Percentiles rank a stretch among this genome's conserved stretches.
Evolutionary conservation across 2,888 invertebrate species (phyloP).

Genomic region (Tortrix viridana): DNA sequence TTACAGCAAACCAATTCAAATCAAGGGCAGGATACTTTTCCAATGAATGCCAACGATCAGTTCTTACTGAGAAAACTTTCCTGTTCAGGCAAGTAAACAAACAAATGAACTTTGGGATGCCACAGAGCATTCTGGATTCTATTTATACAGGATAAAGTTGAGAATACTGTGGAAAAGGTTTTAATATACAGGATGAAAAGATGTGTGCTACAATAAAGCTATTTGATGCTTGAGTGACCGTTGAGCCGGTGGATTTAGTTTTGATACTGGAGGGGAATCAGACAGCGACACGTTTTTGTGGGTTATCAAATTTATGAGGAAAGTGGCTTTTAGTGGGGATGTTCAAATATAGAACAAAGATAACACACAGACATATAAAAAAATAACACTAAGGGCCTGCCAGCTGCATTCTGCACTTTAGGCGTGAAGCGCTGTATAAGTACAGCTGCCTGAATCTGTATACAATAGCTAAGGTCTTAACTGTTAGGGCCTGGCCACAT

Average conservation of each 20-base stretch:
- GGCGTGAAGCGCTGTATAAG: no score
- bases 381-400: no score
- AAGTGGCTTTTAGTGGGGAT: not conserved
- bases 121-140: slow-evolving; percentile 13
- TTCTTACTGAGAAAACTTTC: slow-evolving; percentile 27
- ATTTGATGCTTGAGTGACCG: slow-evolving; percentile 24
- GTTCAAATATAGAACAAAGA: no score
- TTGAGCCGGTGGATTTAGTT: slow-evolving; percentile 1
- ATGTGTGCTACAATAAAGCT: slow-evolving; percentile 31
- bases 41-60: slow-evolving; percentile 31
- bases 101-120: slow-evolving; percentile 19
- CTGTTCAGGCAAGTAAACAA: slow-evolving; percentile 27
- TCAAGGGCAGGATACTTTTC: slow-evolving; percentile 32
- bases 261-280: slow-evolving; percentile 10
- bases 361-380: no score
- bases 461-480: no score
- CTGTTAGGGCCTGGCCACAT: no score
- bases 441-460: no score
- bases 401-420: no score
- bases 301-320: slow-evolving; percentile 2
- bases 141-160: slow-evolving; percentile 1
- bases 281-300: not conserved
- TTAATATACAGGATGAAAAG: slow-evolving; percentile 22
- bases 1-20: slow-evolving; percentile 27
- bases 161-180: not conserved